Evolutionary conservation across 1,140 invertebrate genomes (phyloP).

Genomic region (Sycophila sp.): DNA sequence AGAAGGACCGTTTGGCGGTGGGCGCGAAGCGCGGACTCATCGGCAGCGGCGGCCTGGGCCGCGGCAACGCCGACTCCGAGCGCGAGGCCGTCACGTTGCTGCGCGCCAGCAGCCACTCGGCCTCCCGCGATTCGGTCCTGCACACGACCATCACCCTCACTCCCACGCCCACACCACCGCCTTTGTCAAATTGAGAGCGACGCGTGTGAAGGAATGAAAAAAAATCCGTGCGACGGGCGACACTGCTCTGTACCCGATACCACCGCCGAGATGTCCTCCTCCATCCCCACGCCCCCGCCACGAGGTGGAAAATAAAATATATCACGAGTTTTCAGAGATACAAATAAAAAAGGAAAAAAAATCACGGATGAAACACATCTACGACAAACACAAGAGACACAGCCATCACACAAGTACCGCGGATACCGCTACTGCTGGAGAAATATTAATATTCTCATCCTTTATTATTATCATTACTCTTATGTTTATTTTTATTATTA

Average conservation of each 20-base stretch:
- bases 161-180: slow-evolving; percentile 56
- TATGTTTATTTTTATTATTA: slow-evolving; percentile 2
- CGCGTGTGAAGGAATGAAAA: too few relatives aligned
- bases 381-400: background rate
- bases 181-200: slow-evolving; percentile 56
- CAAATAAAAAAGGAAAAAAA: too few relatives aligned
- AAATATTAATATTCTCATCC: slow-evolving; percentile 13
- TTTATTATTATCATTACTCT: slow-evolving; percentile 7
- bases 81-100: slow-evolving; percentile 75
- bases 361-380: background rate
- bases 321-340: too few relatives aligned
- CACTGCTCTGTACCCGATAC: too few relatives aligned
- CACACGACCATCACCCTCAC: slow-evolving; percentile 62
- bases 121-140: slow-evolving; percentile 74
- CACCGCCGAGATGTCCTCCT: too few relatives aligned
- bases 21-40: slow-evolving; percentile 31
- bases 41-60: slow-evolving; percentile 39
- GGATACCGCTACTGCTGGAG: slow-evolving; percentile 19
- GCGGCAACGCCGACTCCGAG: slow-evolving; percentile 65
- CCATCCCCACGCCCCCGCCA: background rate
- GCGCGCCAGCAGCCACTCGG: slow-evolving; percentile 74
- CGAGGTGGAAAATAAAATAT: too few relatives aligned
- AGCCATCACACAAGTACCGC: slow-evolving; percentile 8
- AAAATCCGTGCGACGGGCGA: too few relatives aligned
- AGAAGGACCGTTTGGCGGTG: slow-evolving; percentile 5